These are phyloP conservation scores for Macaca fascicularis DNA, from an alignment of 2,113 vertebrate species.

Conservation along the genomic window T2T-MFA8v1.1 NC_088375.1:201712501-201713000, in stretches of 20 bases:
- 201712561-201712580: neutral
- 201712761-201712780: slow-evolving; percentile 13
- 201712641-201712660: neutral
- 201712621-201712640: neutral
- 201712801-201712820: slow-evolving; percentile 69
- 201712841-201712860: slow-evolving; percentile 44
- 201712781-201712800: slow-evolving; percentile 40
- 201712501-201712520: neutral
- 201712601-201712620: neutral
- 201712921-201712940: neutral
- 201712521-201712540: neutral
- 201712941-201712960: neutral
- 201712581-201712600: neutral
- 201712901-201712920: neutral
- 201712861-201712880: slow-evolving; percentile 13
- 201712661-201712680: neutral
- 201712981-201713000: neutral
- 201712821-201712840: slow-evolving; percentile 68
- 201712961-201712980: neutral
- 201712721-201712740: neutral
- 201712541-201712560: neutral
- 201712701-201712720: neutral
- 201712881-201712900: neutral
- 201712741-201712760: neutral
- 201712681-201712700: neutral